Evolutionary conservation across 2,113 vertebrate species (phyloP), one percentile per base, ranked within the genome.

Genomic region (Mesembrinibis cayennensis): DNA sequence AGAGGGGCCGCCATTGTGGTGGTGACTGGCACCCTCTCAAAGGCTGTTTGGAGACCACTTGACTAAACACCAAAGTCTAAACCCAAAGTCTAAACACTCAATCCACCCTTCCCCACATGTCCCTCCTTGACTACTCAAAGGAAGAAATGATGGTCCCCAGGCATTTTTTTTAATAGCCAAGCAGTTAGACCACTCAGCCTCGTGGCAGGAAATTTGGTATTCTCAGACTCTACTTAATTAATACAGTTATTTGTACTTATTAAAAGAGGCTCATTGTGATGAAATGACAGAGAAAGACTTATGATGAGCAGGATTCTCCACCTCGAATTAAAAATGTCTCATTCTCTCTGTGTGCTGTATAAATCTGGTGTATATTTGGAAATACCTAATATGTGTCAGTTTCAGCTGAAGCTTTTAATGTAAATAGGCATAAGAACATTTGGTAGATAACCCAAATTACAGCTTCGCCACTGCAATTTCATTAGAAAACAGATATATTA

Each of bases 371-470:
- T 61, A 56, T 69, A 53, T 94, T 95, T 91, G 73, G 44, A 93
- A 95, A 91, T 84, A 76, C 55, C 69, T 82, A 79, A 14, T 65
- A 91, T 16, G 32, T 87, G 73, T 93, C 49, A 77, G n/a, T 45
- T 82, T 58, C 81, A 97, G 83, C 29, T 85, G 81, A 95, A 92
- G 44, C 34, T 92, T 82, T 58, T 69, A 69, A 89, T 73, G 62
- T 73, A 91, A 95, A 91, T n/a, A 93, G 26, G 72, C 53, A 70
- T 87, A 82, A 73, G 87, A 95, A 91, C 53, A 80, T 91, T 89
- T 80, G 66, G 45, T 84, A 95, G 84, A 77, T 73, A 96, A 96
- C 56, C 65, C 78, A 91, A 93, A 95, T 96, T 93, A 82, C 53
- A 94, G 53, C 53, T 72, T 93, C 0, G 0, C 80, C 83, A 82